Evolutionary conservation across 2,797 vertebrate genomes (phyloP), one percentile per base, ranked within the genome.

Genomic region (Urophycis tenuis): DNA sequence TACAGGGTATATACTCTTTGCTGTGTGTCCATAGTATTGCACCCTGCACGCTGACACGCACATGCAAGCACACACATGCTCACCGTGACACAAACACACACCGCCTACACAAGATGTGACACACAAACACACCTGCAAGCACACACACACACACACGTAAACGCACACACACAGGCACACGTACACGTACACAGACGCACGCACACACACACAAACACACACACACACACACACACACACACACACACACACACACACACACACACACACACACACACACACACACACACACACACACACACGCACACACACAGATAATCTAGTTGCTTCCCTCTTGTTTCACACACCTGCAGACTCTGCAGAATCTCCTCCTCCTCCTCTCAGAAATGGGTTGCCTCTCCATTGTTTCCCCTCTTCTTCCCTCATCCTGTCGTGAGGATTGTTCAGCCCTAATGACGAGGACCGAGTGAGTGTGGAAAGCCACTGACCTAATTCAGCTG

Each of bases 401-500:
- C 80, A 67, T 86, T 85, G 85, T 86, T 80, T 85, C 78, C 64
- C 75, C 9, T 32, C 33, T 67, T 64, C 60, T 78, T 75, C 53
- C 67, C 71, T 73, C 31, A 80, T 9, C 17, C 71, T 75, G 70
- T 45, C 41, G 60, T 6, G 60, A 67, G 60, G 60, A 29, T 80
- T 71, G 64, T 60, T 64, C 32, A 17, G 33, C 17, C 32, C 36
- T 81, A 71, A 31, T 84, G 83, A 88, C 85, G 77, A 88, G 83
- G 82, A 84, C 67, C 78, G 3, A 11, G 49, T 15, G 25, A 79
- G 81, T 10, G 15, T 49, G 75, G 81, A 83, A 85, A 84, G 83
- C 75, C 74, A 53, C 74, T 88, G 89, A 87, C 87, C 84, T 79
- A 88, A 45, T 84, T 89, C 76, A 71, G 29, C 36, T 77, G 76